Evolutionary conservation across 2,113 vertebrate species (phyloP).

Genomic region (Equus quagga): DNA sequence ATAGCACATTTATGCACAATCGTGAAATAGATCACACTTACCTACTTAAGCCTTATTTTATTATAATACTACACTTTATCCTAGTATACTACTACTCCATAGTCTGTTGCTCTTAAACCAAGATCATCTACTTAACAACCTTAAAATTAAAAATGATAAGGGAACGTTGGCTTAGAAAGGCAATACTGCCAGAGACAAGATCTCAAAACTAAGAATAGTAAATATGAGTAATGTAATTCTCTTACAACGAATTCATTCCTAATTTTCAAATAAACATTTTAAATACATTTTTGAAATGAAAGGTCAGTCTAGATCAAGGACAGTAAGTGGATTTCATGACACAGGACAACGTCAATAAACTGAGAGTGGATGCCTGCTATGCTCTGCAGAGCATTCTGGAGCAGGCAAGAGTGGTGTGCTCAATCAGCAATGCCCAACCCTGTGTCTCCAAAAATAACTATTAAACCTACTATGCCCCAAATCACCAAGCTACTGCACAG

Average conservation of each 20-base stretch:
- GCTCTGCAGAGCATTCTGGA: not conserved
- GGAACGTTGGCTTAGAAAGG: not conserved
- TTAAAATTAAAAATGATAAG: not conserved
- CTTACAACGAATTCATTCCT: not conserved
- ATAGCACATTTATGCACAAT: not conserved
- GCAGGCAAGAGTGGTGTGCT: not conserved
- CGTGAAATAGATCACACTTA: not conserved
- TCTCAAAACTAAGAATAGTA: not conserved
- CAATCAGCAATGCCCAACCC: not conserved
- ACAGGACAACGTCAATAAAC: not conserved
- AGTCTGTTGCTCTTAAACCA: not conserved
- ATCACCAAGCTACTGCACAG: not conserved
- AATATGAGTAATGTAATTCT: not conserved
- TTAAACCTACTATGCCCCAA: not conserved
- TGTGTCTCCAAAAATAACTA: not conserved
- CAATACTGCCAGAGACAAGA: not conserved
- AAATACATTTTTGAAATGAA: not conserved
- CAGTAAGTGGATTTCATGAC: not conserved
- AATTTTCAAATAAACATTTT: not conserved
- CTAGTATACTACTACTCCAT: not conserved
- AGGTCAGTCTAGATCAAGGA: not conserved
- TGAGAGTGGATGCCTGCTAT: not conserved
- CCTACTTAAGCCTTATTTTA: not conserved
- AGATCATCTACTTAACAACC: constrained; percentile 4
- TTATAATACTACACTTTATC: not conserved